Evolutionary conservation across 2,888 invertebrate genomes (phyloP).

Genomic region (Drosophila cognata): DNA sequence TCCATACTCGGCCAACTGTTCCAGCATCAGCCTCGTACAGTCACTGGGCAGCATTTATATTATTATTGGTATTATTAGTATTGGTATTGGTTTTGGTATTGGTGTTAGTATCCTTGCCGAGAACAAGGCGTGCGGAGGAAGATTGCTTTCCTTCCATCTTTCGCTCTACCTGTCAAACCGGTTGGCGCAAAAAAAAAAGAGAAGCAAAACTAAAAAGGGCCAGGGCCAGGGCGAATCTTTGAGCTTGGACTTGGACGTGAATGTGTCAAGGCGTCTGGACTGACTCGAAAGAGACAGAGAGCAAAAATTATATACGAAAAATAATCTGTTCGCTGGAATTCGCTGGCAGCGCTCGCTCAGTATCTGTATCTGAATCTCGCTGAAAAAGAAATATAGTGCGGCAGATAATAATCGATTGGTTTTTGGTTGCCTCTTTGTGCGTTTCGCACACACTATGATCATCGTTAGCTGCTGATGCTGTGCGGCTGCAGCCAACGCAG

Average conservation of each 20-base stretch:
- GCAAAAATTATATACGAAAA: constrained; percentile 41
- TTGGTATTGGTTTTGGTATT: constrained; percentile 12
- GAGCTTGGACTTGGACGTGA: constrained; percentile 40
- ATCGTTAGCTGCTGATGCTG: constrained; percentile 62
- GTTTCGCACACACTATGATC: constrained; percentile 77
- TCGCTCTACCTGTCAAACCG: constrained; percentile 74
- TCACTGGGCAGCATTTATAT: constrained; percentile 42
- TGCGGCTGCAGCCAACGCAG: constrained; percentile 26
- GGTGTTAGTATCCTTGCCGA: constrained; percentile 64
- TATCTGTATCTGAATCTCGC: constrained; percentile 23
- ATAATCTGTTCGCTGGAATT: constrained; percentile 82
- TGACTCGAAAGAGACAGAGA: constrained; percentile 1
- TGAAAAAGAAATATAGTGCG: constrained; percentile 45
- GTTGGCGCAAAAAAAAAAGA: constrained; percentile 60
- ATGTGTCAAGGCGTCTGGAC: constrained; percentile 72
- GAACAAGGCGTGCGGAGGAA: constrained; percentile 64
- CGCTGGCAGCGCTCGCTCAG: neutral
- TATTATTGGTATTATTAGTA: constrained; percentile 35
- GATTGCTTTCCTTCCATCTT: constrained; percentile 30
- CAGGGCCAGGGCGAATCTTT: constrained; percentile 54
- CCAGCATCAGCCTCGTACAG: constrained; percentile 62
- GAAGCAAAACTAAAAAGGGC: constrained; percentile 43
- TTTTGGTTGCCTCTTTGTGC: constrained; percentile 76
- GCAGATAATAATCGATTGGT: constrained; percentile 82
- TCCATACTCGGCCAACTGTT: constrained; percentile 11